Conservation (phyloP, 1,140 invertebrate species). For the Aphidius gifuensis region DNA sequence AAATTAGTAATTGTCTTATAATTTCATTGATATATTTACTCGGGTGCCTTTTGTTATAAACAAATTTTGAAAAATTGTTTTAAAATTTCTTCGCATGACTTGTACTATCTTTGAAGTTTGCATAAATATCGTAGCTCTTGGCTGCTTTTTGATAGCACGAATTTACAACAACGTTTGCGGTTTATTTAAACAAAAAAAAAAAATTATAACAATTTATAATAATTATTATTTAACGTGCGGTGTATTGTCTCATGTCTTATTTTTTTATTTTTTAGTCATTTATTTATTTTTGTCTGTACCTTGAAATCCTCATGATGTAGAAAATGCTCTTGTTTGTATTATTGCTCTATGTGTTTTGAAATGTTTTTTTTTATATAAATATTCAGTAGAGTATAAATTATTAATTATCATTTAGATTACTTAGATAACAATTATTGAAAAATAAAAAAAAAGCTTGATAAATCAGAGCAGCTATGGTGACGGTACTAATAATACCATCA, state of each 20-base stretch:
- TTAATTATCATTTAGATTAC: too few relatives aligned
- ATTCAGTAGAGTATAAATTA: too few relatives aligned
- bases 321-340: conserved; percentile 30
- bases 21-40: conserved; percentile 12
- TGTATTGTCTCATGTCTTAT: conserved; percentile 55
- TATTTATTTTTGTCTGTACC: conserved; percentile 30
- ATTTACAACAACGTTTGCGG: conserved; percentile 52
- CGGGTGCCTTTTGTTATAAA: conserved; percentile 27
- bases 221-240: conserved; percentile 52
- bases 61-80: conserved; percentile 30
- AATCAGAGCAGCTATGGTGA: conserved; percentile 40
- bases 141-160: conserved; percentile 48
- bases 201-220: too few relatives aligned
- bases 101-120: conserved; percentile 45
- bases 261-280: conserved; percentile 39
- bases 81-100: conserved; percentile 49
- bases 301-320: conserved; percentile 15
- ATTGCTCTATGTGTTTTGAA: conserved; percentile 17
- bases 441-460: conserved; percentile 13
- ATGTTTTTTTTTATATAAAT: conserved; percentile 5
- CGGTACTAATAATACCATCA: conserved; percentile 48
- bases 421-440: conserved; percentile 1
- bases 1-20: too few relatives aligned
- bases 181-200: conserved; percentile 17
- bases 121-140: conserved; percentile 48